A percentile compares a stretch with the other conserved stretches of the same genome.
Conservation (phyloP, 2,113 vertebrate genomes). For the Microtus richardsoni region DNA sequence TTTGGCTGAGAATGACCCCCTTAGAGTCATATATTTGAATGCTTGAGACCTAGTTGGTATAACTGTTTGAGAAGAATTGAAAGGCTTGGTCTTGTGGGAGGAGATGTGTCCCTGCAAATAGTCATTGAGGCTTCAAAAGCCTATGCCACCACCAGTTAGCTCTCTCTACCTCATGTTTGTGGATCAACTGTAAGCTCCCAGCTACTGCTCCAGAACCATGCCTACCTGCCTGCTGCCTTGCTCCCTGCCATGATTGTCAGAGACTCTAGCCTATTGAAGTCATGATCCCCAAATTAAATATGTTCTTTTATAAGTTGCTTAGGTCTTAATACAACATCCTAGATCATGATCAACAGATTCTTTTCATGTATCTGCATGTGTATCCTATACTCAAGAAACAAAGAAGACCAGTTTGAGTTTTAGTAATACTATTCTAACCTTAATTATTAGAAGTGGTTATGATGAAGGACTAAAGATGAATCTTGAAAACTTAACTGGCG, state of each 20-base stretch:
- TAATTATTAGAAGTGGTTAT: not conserved
- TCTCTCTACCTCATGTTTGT: not conserved
- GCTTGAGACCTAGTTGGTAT: not conserved
- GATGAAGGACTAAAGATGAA: not conserved
- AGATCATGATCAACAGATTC: not conserved
- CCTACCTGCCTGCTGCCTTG: not conserved
- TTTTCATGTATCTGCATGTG: not conserved
- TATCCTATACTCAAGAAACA: not conserved
- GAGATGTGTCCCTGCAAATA: not conserved
- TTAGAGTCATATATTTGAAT: not conserved
- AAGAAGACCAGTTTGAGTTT: not conserved
- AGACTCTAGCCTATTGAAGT: not conserved
- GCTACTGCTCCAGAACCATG: not conserved
- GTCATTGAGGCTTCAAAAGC: not conserved
- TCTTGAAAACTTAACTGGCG: slow-evolving; percentile 20
- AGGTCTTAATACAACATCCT: not conserved
- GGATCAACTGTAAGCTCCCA: not conserved
- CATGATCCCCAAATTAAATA: not conserved
- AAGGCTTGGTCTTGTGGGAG: not conserved
- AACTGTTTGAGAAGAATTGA: not conserved
- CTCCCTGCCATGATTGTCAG: not conserved
- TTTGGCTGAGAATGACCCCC: not conserved
- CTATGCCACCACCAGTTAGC: not conserved
- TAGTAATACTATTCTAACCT: not conserved
- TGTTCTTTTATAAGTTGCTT: not conserved